Evolutionary conservation across 2,113 vertebrate genomes (phyloP), one percentile per base, ranked within the genome.

Genomic region (Sinocyclocheilus anophthalmus): DNA sequence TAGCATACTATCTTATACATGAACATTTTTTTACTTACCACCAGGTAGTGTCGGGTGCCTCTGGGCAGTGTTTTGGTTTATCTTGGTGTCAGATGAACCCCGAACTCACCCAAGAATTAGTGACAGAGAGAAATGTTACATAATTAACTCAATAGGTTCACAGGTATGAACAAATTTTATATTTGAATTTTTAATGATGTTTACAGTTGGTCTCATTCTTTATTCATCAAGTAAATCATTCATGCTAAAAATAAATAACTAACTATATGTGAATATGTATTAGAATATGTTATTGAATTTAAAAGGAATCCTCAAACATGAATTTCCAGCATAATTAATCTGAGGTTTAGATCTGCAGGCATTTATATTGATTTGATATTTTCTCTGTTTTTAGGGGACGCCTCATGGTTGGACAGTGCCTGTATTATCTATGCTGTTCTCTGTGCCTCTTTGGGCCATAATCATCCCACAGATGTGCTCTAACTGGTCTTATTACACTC

Each of bases 361-460:
- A 80, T 33, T 16, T 7, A 53, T 53, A 53, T 16, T 80, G 7
- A 53, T 85, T 13, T 24, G 1, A 37, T 53, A 42, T 80, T 48
- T 83, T 24, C 12, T 2, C 73, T 2, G 3, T 78, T 37, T 84
- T 5, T 90, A 97, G 96, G 94, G 91, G 2, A 89, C 85, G 18
- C 91, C 92, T 80, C 93, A 95, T 14, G 92, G 93, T 90, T 92
- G 90, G 92, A 92, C 92, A 5, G 39, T 96, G 22, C 96, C 96
- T 0, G 1, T 96, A 42, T 20, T 90, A 39, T 76, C 93, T 65
- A 95, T 97, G 92, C 0, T 93, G 42, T 88, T 90, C 50, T 97
- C 95, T 0, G 89, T 92, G 26, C 96, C 95, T 3, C 87, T 97
- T 63, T 97, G 96, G 96, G 92, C 94, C 14, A 95, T 96, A 85